Percentiles rank a stretch among this genome's conserved stretches.
Evolutionary conservation across 92 coral and sea anemone genomes (phyloP).

Genomic region (Meandrina meandrites): DNA sequence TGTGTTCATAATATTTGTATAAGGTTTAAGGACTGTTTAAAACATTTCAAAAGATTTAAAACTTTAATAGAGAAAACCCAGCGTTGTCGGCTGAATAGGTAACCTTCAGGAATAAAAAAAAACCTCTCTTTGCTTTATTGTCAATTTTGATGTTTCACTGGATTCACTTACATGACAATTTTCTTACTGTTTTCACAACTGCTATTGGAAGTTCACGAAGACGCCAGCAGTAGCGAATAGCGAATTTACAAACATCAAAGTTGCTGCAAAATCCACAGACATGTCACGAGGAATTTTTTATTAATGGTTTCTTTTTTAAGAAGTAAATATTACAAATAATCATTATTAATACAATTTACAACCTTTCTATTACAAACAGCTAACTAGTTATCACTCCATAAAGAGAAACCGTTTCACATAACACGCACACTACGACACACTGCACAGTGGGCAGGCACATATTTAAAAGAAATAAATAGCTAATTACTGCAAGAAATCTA

Average conservation of each 20-base stretch:
- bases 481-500: too few relatives aligned
- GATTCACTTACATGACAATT: not conserved
- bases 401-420: too few relatives aligned
- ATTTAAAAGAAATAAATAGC: too few relatives aligned
- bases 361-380: too few relatives aligned
- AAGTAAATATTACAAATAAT: too few relatives aligned
- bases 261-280: not conserved
- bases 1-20: not conserved
- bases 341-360: too few relatives aligned
- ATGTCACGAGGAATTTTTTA: too few relatives aligned
- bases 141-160: not conserved
- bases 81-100: not conserved
- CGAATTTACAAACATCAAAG: constrained; percentile 18
- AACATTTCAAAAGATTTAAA: not conserved
- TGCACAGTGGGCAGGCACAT: too few relatives aligned
- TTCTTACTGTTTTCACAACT: not conserved
- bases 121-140: not conserved
- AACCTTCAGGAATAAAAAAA: not conserved
- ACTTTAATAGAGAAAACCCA: not conserved
- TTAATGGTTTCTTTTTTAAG: too few relatives aligned
- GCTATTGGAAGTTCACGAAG: constrained; percentile 14
- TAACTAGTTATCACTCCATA: too few relatives aligned
- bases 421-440: too few relatives aligned
- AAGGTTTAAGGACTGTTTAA: not conserved
- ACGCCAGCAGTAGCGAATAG: constrained; percentile 27